Evolutionary conservation across 2,113 vertebrate species (phyloP), one percentile per base, ranked within the genome.

Genomic region (Campylomormyrus tamandua): DNA sequence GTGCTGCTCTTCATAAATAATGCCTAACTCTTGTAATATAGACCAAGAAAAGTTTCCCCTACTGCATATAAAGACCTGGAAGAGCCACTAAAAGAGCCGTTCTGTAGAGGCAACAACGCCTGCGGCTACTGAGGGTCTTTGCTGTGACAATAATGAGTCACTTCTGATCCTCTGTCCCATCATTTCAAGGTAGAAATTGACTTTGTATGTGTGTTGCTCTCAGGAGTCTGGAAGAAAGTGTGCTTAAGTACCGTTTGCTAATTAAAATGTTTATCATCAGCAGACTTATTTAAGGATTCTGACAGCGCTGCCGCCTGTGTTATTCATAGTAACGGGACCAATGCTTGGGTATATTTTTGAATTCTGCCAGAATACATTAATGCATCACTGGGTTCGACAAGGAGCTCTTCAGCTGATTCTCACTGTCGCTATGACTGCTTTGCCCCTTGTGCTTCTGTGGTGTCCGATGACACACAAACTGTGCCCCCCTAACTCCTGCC

Each of bases 261-360:
- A 10, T 91, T 90, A 91, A 92, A 93, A 91, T 89, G 90, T 93
- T 90, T 77, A 92, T 90, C 49, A 88, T 56, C 84, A 84, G 91
- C 90, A 84, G 91, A 91, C 92, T 93, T 49, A 62, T 92, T 93
- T 93, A 35, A 89, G 80, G 90, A 62, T 84, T 58, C 39, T 56
- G 77, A 89, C 39, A 58, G 48, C 8, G 11, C 90, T 91, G 91
- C 58, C 91, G 88, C 88, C 91, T 91, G 42, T 91, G 92, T 86
- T 94, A 93, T 94, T 94, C 92, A 91, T 91, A 92, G 92, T 90
- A 93, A 93, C 91, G 90, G 93, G 90, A 90, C 92, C 91, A 90
- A 91, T 90, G 89, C 88, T 87, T 46, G 46, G 45, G 50, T 89
- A 46, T 84, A 93, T 93, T 95, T 95, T 94, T 93, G 92, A 93